Percentiles rank a stretch among this genome's conserved stretches.
Evolutionary conservation across 2,888 invertebrate genomes (phyloP).

Genomic region (Rotaria socialis): DNA sequence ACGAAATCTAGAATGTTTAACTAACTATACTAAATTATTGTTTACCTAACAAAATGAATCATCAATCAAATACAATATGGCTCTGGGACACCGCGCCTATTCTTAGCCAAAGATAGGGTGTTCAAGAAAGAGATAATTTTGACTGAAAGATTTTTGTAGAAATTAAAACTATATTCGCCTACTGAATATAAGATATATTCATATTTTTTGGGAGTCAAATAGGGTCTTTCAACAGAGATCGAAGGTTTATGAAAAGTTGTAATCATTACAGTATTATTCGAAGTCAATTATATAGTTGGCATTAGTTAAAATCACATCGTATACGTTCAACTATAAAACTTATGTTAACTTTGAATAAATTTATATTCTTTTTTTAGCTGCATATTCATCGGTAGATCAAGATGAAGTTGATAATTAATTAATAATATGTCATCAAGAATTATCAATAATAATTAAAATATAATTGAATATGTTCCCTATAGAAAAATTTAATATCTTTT

Average conservation of each 20-base stretch:
- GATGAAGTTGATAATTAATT: constrained; percentile 92
- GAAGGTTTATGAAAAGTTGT: no score
- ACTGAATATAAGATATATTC: no score
- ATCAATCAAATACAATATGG: background rate
- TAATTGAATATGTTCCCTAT: constrained; percentile 85
- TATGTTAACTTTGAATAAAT: constrained; percentile 86
- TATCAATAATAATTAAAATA: constrained; percentile 88
- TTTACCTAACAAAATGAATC: background rate
- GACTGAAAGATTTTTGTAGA: no score
- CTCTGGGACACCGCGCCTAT: background rate
- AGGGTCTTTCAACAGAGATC: no score
- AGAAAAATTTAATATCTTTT: constrained; percentile 88
- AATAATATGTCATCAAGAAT: constrained; percentile 97
- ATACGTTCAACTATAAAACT: background rate
- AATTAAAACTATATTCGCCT: no score
- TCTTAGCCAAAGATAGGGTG: no score
- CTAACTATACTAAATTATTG: background rate
- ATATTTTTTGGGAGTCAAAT: no score
- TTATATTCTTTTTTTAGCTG: constrained; percentile 87
- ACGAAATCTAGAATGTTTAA: background rate
- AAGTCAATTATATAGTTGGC: constrained; percentile 43
- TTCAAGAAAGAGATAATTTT: no score
- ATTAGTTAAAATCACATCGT: constrained; percentile 32
- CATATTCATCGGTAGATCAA: constrained; percentile 93
- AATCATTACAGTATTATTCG: background rate